Evolutionary conservation across 92 coral and sea anemone genomes (phyloP), one percentile per base, ranked within the genome.

Genomic region (Bergia sp.): DNA sequence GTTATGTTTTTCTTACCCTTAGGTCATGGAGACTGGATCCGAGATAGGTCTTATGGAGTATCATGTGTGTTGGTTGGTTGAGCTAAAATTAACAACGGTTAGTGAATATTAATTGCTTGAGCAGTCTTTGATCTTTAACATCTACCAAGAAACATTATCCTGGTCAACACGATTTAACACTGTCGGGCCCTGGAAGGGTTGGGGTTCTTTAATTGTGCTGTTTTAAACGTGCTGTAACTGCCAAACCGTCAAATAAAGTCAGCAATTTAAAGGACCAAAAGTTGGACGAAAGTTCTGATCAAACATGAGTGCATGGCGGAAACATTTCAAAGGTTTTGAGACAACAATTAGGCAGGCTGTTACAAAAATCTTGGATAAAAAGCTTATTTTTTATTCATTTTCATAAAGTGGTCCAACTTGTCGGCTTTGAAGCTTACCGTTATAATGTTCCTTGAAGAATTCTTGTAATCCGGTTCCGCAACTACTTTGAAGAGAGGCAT

Each of bases 381-480:
- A 0, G 38, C 38, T 37, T 15, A 37, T 74, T 6, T 12, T 74
- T 15, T 7, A 15, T 16, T 9, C 3, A 4, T 39, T 41, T 16
- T 6, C 16, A 73, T 12, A 39, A 12, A 1, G 13, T 12, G 18
- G 3, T 57, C 5, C 5, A 3, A 20, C 23, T 61, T 21, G 29
- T 21, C 29, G 69, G 29, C 29, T 61, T 21, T 61, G 29, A 61
- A 1, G 4, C 79, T 40, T 93, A 95, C 96, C 98, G 93, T 92
- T 64, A 95, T 92, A 9, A 91, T 91, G 86, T 95, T 81, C 13
- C 92, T 89, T 7, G 96, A 92, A 20, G 98, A 93, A 36, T 92
- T 73, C 43, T 67, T 88, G 18, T 82, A 86, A 79, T 95, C 96
- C 50, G 98, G 93, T 8, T 73, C 38, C 37, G 91, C 96, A 16